Evolutionary conservation across 92 coral and sea anemone genomes (phyloP), one percentile per base, ranked within the genome.

Genomic region (Phymanthus crucifer): DNA sequence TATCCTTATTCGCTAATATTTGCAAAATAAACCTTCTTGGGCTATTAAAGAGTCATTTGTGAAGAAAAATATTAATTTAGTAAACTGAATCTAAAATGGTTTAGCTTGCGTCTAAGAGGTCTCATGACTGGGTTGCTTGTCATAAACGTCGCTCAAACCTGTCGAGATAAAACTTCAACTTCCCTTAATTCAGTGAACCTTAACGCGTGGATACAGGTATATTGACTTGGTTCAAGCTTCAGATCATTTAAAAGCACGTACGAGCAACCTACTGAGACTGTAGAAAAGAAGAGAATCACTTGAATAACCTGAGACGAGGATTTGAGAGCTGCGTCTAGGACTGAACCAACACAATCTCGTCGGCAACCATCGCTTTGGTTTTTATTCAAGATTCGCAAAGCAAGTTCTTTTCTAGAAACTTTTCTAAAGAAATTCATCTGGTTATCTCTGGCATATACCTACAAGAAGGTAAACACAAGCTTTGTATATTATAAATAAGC

Each of bases 61-160:
- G 68, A 61, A 61, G 34, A 18, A 61, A 61, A 61, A 61, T 61
- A 61, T 61, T 61, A 61, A 61, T 61, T 61, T 61, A 61, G 68
- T 61, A 61, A 61, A 61, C 68, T 61, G 26, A 61, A 61, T 61
- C 33, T 29, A 4, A 61, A 34, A 26, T 61, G 14, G 68, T 61
- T 61, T 61, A 26, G 32, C 26, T 61, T 61, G 29, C 68, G 35
- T 61, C 27, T 27, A 61, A 26, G 32, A 26, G 68, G 68, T 61
- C 68, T 61, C 68, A 61, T 61, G 68, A 61, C 68, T 61, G 34
- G 11, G 29, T 61, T 61, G 4, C 68, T 61, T 61, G 68, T 61
- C 68, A 61, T 26, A 43, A 61, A 61, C 34, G 68, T 61, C 68
- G 33, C 35, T 61, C 33, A 27, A 61, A 61, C 17, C 29, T 34